Evolutionary conservation across 2,888 invertebrate genomes (phyloP).

Genomic region (Operophtera brumata): DNA sequence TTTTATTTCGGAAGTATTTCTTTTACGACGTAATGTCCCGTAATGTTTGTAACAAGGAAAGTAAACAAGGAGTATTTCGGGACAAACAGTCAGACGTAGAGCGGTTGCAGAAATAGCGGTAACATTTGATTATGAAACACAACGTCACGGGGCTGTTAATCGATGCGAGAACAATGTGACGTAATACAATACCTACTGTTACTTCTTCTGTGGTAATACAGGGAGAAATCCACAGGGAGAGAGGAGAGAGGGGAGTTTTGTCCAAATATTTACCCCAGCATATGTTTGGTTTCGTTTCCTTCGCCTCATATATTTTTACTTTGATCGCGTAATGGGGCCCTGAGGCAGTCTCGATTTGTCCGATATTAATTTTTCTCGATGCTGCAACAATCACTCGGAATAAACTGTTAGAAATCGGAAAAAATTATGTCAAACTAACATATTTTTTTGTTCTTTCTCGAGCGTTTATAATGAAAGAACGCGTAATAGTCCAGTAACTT

Average conservation of each 20-base stretch:
- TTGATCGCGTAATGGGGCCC: constrained; percentile 74
- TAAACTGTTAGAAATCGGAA: constrained; percentile 9
- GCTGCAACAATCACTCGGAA: constrained; percentile 25
- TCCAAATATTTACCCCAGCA: constrained; percentile 76
- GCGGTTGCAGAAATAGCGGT: constrained; percentile 28
- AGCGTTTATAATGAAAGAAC: too few species aligned
- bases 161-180: constrained; percentile 77
- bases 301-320: constrained; percentile 79
- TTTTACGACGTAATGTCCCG: neutral
- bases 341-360: constrained; percentile 69
- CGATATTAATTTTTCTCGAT: constrained; percentile 66
- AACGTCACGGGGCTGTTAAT: constrained; percentile 70
- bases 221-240: constrained; percentile 46
- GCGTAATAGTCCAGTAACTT: too few species aligned
- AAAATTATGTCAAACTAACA: neutral
- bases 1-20: neutral
- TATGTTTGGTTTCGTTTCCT: constrained; percentile 80
- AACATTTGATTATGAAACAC: constrained; percentile 52
- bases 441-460: too few species aligned
- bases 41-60: neutral
- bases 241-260: constrained; percentile 26
- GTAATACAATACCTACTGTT: constrained; percentile 48
- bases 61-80: neutral
- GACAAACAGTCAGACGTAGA: neutral
- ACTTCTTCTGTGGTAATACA: constrained; percentile 4